Base-by-base conservation (phyloP, 2,797 vertebrate species). In the Gambelia wislizenii region DNA sequence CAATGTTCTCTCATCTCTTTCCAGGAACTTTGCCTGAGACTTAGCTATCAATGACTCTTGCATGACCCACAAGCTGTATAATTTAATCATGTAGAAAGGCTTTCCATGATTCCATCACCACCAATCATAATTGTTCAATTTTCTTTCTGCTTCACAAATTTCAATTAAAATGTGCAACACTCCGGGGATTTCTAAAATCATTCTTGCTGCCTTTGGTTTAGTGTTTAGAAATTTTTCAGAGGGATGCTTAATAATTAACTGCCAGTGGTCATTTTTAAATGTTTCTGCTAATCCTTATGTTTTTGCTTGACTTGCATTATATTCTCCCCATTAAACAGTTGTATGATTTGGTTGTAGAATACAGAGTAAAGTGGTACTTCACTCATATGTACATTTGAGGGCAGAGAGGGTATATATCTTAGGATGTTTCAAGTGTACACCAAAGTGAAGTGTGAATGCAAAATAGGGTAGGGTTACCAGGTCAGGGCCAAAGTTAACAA, bases 131-230 rank as follows among this genome's bases (percentile, higher is more conserved):
- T 78, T 89, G 92, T 91, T 91, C 91, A 79, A 95, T 94, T 95
- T 93, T 82, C 92, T 92, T 94, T 95, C 91, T 89, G 91, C 84
- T 87, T 84, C 70, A 85, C n/a, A 83, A 67, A 83, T 94, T 95
- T 95, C 91, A 94, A 94, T 91, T 91, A 94, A 91, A 94, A 87
- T 22, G 76, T 90, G 84, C 74, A 94, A 85, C 80, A 86, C 87
- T 72, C 47, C 80, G 36, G n/a, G 89, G 42, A 86, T 77, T 87
- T 83, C n/a, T 56, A 22, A 70, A 78, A 33, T 0, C 76, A 39
- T 22, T 14, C 0, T 89, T 88, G 42, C 83, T 67, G 86, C 90
- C 27, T 67, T 90, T 92, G 8, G 86, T 92, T 93, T 16, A 0
- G 75, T 87, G 20, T 87, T 86, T 47, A 13, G 91, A 88, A 89